Evolutionary conservation across 2,797 vertebrate genomes (phyloP), one percentile per base, ranked within the genome.

Genomic region (Syngnathus rostellatus): DNA sequence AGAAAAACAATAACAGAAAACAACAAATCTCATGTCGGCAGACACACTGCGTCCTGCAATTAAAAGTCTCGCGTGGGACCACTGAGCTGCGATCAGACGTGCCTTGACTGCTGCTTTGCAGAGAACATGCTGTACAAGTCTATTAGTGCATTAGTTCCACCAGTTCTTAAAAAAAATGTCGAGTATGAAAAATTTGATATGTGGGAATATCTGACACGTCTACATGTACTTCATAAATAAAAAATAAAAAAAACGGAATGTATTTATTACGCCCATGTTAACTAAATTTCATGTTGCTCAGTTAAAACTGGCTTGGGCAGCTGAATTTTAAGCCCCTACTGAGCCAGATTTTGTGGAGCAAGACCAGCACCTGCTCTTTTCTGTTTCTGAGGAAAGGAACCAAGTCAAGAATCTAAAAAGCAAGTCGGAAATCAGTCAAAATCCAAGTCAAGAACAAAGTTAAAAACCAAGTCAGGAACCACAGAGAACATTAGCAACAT

Each of bases 1-100:
- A 37, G 8, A 25, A 67, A 74, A 67, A 17, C 62, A 58, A 37
- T 11, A 53, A 66, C 5, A 38, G 31, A 64, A 8, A 41, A 17
- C 25, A 67, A 43, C 39, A 40, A 57, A 61, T 62, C 60, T 62
- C 40, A 16, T 23, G 40, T 25, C 12, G 11, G n/a, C 60, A 14
- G 12, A 45, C 40, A 23, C 41, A 25, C 60, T 25, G 40, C 21
- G 5, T 62, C 40, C 6, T 16, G 60, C 41, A 62, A 62, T 62
- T 62, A 62, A 16, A 62, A 62, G 40, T n/a, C 23, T 45, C 21
- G 5, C 37, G 21, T 45, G 41, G 41, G 41, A 45, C 60, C 21
- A 3, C 21, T 14, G n/a, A 62, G 39, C 23, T 45, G 60, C 21
- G 25, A 38, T 62, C n/a, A 0, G 23, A 62, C 40, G 41, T 23